A percentile compares a stretch with the other conserved stretches of the same genome.
Evolutionary conservation across 2,888 invertebrate genomes (phyloP).

Genomic region (Sepiola atlantica): DNA sequence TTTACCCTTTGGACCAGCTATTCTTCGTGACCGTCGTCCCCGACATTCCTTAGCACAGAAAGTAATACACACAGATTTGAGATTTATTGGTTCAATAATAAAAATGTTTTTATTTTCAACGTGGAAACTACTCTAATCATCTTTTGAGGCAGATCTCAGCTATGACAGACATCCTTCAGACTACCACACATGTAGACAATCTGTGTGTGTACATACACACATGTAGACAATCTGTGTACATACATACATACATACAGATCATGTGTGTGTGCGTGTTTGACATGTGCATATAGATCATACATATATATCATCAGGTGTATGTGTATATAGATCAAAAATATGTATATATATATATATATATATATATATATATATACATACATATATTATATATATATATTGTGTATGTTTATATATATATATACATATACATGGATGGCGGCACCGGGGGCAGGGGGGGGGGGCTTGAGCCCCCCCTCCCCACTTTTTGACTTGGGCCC

Average conservation of each 20-base stretch:
- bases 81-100: constrained; percentile 22
- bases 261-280: too few relatives aligned
- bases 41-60: background rate
- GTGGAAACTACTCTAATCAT: constrained; percentile 32
- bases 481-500: too few relatives aligned
- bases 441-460: too few relatives aligned
- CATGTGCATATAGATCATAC: background rate
- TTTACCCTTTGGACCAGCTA: background rate
- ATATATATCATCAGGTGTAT: background rate
- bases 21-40: background rate
- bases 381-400: background rate
- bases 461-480: too few relatives aligned
- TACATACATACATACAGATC: background rate
- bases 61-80: background rate
- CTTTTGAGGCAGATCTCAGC: background rate
- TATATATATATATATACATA: background rate
- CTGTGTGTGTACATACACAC: background rate
- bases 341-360: background rate
- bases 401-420: too few relatives aligned
- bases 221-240: background rate
- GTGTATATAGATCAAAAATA: background rate
- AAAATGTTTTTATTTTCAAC: background rate
- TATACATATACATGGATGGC: too few relatives aligned
- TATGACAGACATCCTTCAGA: background rate
- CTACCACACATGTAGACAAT: background rate